Conservation (phyloP, 2,113 vertebrate species). For the Dipodomys merriami region DNA sequence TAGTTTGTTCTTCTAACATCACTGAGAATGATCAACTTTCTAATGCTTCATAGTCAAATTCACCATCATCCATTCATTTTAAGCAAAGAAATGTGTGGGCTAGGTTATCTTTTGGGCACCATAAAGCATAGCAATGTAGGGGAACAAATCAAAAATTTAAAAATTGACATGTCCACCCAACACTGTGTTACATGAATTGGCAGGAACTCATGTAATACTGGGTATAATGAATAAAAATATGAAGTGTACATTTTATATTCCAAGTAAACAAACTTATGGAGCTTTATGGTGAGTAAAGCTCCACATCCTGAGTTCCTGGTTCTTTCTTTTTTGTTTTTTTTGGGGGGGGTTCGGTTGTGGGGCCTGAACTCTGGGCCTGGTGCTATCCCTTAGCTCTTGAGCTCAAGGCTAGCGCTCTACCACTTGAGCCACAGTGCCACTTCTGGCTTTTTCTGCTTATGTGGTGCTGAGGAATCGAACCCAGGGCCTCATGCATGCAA, state of each 20-base stretch:
- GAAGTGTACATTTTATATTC: background rate
- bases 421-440: too few species aligned
- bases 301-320: background rate
- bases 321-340: background rate
- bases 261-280: background rate
- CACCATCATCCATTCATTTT: conserved; percentile 3
- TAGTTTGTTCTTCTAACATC: background rate
- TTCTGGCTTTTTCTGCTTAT: too few species aligned
- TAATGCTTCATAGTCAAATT: background rate
- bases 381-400: too few species aligned
- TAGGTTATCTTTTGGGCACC: conserved; percentile 12
- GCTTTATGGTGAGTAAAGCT: background rate
- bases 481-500: too few species aligned
- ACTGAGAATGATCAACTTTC: background rate
- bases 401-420: too few species aligned
- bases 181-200: background rate
- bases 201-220: background rate
- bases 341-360: too few species aligned
- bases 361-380: too few species aligned
- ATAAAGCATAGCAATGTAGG: conserved; percentile 10
- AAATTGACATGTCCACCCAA: background rate
- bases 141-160: conserved; percentile 20
- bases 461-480: too few species aligned
- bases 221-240: conserved; percentile 14
- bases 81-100: background rate